Conservation (phyloP, 1,140 invertebrate genomes). For the Rhagoletis zephyria region DNA sequence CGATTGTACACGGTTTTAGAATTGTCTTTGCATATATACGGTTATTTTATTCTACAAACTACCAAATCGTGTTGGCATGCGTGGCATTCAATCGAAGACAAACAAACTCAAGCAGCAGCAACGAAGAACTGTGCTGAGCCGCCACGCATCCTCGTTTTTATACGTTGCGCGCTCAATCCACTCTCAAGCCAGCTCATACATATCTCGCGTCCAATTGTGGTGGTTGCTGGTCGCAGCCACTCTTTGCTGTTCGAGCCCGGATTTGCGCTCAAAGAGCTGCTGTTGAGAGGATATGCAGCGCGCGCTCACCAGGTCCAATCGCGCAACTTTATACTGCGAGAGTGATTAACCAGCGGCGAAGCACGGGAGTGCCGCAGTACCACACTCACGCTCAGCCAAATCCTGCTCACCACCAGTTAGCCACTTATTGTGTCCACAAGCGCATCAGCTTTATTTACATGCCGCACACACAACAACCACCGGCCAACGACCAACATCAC, state of each 20-base stretch:
- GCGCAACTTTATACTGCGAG: neutral
- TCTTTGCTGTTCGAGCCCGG: constrained; percentile 15
- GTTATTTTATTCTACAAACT: neutral
- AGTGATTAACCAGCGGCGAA: neutral
- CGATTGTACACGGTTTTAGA: constrained; percentile 17
- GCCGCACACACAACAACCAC: neutral
- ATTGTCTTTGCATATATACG: neutral
- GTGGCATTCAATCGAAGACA: constrained; percentile 15
- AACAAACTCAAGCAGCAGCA: constrained; percentile 55
- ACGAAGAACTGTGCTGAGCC: constrained; percentile 59
- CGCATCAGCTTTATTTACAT: neutral
- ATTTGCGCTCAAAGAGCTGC: neutral
- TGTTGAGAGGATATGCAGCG: neutral
- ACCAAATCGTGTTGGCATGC: constrained; percentile 9
- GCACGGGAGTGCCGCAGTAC: neutral
- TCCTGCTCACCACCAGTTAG: neutral
- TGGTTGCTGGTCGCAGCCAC: neutral
- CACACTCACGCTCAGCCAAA: neutral
- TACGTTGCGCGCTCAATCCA: constrained; percentile 53
- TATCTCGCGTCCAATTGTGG: neutral
- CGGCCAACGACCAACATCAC: neutral
- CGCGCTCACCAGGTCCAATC: neutral
- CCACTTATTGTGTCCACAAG: neutral
- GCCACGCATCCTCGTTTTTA: constrained; percentile 49
- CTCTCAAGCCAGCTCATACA: constrained; percentile 10